Evolutionary conservation across 1,140 invertebrate species (phyloP), one percentile per base, ranked within the genome.

Genomic region (Diachasma alloeum): DNA sequence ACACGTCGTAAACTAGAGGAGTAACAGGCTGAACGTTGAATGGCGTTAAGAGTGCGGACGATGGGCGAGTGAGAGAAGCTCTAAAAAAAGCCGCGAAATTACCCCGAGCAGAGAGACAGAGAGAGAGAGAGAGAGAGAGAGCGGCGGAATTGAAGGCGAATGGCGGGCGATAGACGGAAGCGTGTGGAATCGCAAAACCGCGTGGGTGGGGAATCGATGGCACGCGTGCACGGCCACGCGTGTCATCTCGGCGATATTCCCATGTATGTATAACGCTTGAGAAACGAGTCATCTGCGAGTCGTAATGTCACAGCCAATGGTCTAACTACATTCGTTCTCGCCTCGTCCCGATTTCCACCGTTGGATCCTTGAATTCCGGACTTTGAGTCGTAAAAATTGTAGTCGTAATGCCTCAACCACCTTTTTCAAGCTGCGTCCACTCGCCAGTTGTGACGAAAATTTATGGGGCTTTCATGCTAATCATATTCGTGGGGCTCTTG

Each of bases 1-100:
- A 78, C 76, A 77, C 70, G 69, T 75, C 78, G 78, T 81, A 81
- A 81, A 81, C 48, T 75, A 74, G 48, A 36, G 53, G 59, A 66
- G 72, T 77, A 78, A 75, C 73, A 71, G 77, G 74, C 36, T 24
- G 59, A 63, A n/a, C 39, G 46, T 66, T 68, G 69, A 53, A 53
- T 63, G 59, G 59, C 59, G 59, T 63, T 63, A 26, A 59, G 53
- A 19, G 22, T 63, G 24, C 59, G 59, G 59, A 19, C 9, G 48
- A 56, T 56, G 59, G 8, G 22, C 24, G 24, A 63, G 59, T 0
- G 24, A 63, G 53, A 59, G 44, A 9, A 46, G 44, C 24, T 63
- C 59, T 26, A 63, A 63, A 24, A 63, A 63, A 63, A 63, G 10
- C 59, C 24, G 48, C 59, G 24, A 63, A 63, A 63, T 26, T 13